Evolutionary conservation across 2,113 vertebrate genomes (phyloP), one percentile per base, ranked within the genome.

Genomic region (Platysteira castanea): DNA sequence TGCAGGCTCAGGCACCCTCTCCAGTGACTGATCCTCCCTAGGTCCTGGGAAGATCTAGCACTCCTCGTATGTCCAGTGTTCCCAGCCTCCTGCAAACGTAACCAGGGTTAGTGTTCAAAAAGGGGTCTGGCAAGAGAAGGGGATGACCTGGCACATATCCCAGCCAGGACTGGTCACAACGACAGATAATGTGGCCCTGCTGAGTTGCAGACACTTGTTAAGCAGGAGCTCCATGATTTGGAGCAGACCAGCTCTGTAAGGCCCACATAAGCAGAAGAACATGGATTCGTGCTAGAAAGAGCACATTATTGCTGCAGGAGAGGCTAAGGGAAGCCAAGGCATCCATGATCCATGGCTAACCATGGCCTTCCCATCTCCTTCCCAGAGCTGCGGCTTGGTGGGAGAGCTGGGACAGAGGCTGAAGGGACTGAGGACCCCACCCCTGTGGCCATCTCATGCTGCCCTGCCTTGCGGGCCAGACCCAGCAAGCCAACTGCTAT

Each of bases 161-260:
- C 2, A 2, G 26, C n/a, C 61, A 81, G 42, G 42, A 35, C n/a
- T 57, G 33, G 13, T 60, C 63, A 60, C 30, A 44, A 1, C 0
- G 0, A 15, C 30, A 65, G 42, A 54, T 49, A 8, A 10, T 11
- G 20, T 50, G 57, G 27, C n/a, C 47, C 30, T 73, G 75, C 26
- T 53, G 49, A 57, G 17, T 1, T 56, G 18, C 0, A 59, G 60
- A 26, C 6, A 46, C 13, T 7, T 59, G 8, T 39, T 42, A 85
- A 71, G 61, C 52, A 88, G 37, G 52, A 68, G 70, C 46, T 71
- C 57, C 13, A 6, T 26, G 13, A 64, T 73, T 69, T 80, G 83
- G 76, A 67, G 35, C 52, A 63, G 42, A 61, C 2, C 28, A 75
- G 30, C 20, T 75, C 70, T 68, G 39, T 39, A 67, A 70, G 47